These are phyloP conservation scores for Acipenser oxyrinchus DNA, from an alignment of 2,797 vertebrate genomes.

Conservation along the genomic window DNA sequence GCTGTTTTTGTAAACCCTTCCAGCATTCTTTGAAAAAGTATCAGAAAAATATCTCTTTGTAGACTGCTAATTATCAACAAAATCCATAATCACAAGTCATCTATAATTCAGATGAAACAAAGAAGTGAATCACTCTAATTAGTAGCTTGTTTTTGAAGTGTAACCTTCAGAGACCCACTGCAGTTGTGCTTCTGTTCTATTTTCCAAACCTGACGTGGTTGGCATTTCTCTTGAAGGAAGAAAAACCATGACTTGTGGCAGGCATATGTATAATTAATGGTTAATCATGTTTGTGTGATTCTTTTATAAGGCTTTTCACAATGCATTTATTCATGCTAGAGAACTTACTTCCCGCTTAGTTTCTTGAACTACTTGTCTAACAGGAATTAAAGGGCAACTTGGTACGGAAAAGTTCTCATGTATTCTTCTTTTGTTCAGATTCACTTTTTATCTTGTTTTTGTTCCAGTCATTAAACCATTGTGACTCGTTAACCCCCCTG, in stretches of 20 bases:
- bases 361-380: no score
- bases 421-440: no score
- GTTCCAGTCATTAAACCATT: no score
- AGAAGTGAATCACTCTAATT: conserved; percentile 57
- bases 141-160: conserved; percentile 31
- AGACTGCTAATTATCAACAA: conserved; percentile 45
- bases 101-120: conserved; percentile 47
- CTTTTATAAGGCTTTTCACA: no score
- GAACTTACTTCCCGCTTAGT: no score
- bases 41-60: conserved; percentile 39
- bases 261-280: conserved; percentile 22
- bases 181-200: conserved; percentile 25
- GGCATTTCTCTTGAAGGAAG: conserved; percentile 28
- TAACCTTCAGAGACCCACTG: conserved; percentile 6
- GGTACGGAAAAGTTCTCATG: no score
- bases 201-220: conserved; percentile 33
- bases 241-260: conserved; percentile 29
- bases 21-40: conserved; percentile 28
- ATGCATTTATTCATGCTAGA: no score
- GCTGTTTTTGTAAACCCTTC: conserved; percentile 53
- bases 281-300: conserved; percentile 1
- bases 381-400: no score
- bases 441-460: no score
- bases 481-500: no score
- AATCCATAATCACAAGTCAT: conserved; percentile 51